These are phyloP conservation scores for Eudyptes chrysolophus DNA, from an alignment of 2,113 vertebrate species.

Conservation along the genomic window DNA sequence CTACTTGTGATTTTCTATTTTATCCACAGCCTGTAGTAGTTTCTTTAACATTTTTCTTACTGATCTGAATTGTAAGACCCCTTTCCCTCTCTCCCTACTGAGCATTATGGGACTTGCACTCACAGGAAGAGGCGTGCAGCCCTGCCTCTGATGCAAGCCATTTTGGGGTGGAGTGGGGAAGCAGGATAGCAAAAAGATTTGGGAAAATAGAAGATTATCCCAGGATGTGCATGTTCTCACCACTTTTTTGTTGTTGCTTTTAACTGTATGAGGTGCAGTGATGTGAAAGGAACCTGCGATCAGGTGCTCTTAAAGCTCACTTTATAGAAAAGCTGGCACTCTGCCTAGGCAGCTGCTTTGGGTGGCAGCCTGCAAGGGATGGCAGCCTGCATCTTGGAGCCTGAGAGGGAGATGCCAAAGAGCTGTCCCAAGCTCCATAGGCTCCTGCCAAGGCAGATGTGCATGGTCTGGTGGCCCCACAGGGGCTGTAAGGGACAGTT, in stretches of 20 bases:
- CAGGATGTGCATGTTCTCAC: fast-evolving
- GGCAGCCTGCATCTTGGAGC: neutral
- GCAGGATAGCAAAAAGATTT: neutral
- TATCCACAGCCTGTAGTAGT: neutral
- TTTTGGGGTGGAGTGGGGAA: neutral
- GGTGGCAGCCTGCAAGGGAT: neutral
- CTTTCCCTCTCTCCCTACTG: neutral
- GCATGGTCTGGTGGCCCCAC: neutral
- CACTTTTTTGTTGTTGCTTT: neutral
- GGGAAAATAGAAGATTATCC: neutral
- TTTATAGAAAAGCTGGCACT: neutral
- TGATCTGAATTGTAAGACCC: neutral
- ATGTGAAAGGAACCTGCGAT: neutral
- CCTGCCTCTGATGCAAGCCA: neutral
- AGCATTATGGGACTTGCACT: neutral
- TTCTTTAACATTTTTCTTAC: neutral
- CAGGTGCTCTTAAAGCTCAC: neutral
- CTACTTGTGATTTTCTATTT: neutral
- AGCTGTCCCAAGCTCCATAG: neutral
- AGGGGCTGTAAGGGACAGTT: neutral
- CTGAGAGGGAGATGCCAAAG: neutral
- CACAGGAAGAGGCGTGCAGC: neutral
- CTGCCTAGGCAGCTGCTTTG: neutral
- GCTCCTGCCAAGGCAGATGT: neutral
- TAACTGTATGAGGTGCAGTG: neutral